These are phyloP conservation scores for Pempheris klunzingeri DNA, from an alignment of 2,797 vertebrate genomes.

Conservation along the genomic window DNA sequence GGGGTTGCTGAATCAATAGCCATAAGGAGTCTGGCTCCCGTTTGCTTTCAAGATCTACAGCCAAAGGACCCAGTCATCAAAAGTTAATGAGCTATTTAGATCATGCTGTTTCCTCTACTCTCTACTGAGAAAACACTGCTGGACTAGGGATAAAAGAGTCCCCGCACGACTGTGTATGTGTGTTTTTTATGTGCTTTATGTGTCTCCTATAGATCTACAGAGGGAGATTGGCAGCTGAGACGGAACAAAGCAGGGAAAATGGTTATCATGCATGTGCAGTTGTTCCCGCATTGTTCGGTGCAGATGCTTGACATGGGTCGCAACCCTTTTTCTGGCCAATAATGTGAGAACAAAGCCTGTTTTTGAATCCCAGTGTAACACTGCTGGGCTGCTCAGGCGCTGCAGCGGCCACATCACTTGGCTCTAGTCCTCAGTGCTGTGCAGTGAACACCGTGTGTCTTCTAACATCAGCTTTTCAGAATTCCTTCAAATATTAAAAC, in stretches of 20 bases:
- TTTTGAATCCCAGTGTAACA: constrained; percentile 24
- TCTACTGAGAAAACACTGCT: constrained; percentile 70
- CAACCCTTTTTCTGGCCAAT: constrained; percentile 47
- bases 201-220: constrained; percentile 62
- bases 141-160: constrained; percentile 51
- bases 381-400: background rate
- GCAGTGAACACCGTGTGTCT: background rate
- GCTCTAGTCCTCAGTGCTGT: background rate
- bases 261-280: constrained; percentile 71
- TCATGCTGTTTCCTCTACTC: constrained; percentile 79
- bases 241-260: constrained; percentile 62
- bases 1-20: constrained; percentile 79
- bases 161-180: constrained; percentile 19
- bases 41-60: constrained; percentile 84
- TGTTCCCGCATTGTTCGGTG: constrained; percentile 54
- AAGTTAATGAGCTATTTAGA: constrained; percentile 87
- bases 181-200: constrained; percentile 52
- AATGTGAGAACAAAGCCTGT: constrained; percentile 54
- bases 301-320: constrained; percentile 58
- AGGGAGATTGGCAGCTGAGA: constrained; percentile 61
- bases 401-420: constrained; percentile 11
- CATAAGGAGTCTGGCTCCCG: constrained; percentile 81
- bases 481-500: background rate
- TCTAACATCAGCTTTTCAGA: background rate
- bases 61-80: constrained; percentile 83